Base-by-base conservation (phyloP, 2,797 vertebrate genomes). In the Eidolon dupreanum region DNA sequence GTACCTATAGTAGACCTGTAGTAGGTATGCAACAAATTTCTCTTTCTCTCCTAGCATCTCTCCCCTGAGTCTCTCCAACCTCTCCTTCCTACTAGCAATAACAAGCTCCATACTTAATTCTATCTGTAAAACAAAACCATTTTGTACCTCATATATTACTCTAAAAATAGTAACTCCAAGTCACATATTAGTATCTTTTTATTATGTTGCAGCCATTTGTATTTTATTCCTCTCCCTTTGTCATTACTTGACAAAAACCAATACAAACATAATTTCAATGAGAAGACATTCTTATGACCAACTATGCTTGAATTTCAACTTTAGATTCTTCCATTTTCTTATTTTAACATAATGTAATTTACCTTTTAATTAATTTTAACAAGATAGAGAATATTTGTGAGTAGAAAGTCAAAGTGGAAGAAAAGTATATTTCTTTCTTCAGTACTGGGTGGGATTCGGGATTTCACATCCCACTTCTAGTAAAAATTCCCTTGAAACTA, bases 401-500 rank as follows among this genome's bases (percentile, higher is more conserved):
- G 46, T 70, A 90, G 46, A 55, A 97, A 61, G 41, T 28, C 26
- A 83, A 92, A 28, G 24, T 81, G 15, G 19, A 90, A 66, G 19
- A 83, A 81, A 93, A 83, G 38, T 46, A 0, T 63, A 26, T 88
- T 65, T 33, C 15, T 61, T 88, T 87, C 28, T 88, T 68, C 7
- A 73, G 61, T 66, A 13, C 71, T 70, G 10, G 28, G 15, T 74
- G 51, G 38, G 38, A 57, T 83, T 87, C 79, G 1, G 19, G 17
- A 70, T 90, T 92, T 87, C 87, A 79, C 31, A 59, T 79, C 16
- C 59, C 57, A 74, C 4, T 71, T 79, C 49, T 74, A 57, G 26
- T 81, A 8, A 89, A 94, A 89, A 82, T 55, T 55, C 41, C 13
- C 51, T 94, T 94, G n/a, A 95, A 82, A 70, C 12, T 61, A 68